Conservation (phyloP, 2,113 vertebrate species). For the Eudorcas thomsonii region DNA sequence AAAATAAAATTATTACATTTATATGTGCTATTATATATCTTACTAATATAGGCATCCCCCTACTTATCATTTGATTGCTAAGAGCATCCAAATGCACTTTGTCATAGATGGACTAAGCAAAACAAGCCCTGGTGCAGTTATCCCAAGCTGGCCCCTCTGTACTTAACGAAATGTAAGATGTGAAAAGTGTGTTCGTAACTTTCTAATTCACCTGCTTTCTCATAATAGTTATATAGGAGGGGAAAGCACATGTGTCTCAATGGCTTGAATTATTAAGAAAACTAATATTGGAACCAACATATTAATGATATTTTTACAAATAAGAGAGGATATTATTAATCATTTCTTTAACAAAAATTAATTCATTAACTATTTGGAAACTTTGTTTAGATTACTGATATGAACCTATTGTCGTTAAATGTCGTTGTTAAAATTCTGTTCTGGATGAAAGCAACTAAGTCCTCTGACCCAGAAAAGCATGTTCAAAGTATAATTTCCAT, state of each 20-base stretch:
- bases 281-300: neutral
- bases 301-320: neutral
- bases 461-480: neutral
- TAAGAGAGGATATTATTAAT: neutral
- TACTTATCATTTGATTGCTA: neutral
- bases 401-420: neutral
- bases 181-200: neutral
- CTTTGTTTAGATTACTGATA: neutral
- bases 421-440: neutral
- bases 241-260: neutral
- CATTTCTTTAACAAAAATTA: neutral
- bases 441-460: slow-evolving; percentile 21
- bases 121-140: neutral
- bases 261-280: neutral
- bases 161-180: neutral
- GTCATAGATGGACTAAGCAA: neutral
- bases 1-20: neutral
- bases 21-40: neutral
- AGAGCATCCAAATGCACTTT: neutral
- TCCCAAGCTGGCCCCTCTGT: neutral
- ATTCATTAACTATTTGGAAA: neutral
- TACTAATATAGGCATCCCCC: neutral
- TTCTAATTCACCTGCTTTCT: neutral
- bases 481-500: neutral
- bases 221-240: neutral